Evolutionary conservation across 2,888 invertebrate species (phyloP).

Genomic region (Pseudeuparius sepicola): DNA sequence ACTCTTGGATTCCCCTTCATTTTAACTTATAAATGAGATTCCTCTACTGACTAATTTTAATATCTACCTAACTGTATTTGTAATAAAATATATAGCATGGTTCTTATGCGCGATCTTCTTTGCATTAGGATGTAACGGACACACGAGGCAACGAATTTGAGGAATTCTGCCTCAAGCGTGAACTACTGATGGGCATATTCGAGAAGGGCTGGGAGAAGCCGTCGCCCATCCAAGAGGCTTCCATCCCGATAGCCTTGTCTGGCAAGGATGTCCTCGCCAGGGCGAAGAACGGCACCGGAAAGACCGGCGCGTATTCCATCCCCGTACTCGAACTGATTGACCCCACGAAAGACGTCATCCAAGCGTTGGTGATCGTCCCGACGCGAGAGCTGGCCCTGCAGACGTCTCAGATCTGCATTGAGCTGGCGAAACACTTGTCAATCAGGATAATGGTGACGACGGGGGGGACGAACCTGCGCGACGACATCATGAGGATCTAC

Average conservation of each 20-base stretch:
- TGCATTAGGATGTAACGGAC: conserved; percentile 84
- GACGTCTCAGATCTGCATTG: conserved; percentile 99
- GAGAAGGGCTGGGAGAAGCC: conserved; percentile 99
- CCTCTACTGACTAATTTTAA: conserved; percentile 24
- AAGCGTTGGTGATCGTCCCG: conserved; percentile 97
- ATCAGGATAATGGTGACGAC: conserved; percentile 99
- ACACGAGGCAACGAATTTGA: conserved; percentile 99
- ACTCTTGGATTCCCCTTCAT: conserved; percentile 37
- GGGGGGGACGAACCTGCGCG: conserved; percentile 94
- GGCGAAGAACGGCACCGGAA: conserved; percentile 98
- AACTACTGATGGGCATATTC: conserved; percentile 98
- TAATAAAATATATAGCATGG: conserved; percentile 2
- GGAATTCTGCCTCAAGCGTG: conserved; percentile 95
- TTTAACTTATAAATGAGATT: conserved; percentile 35
- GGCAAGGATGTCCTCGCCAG: conserved; percentile 97
- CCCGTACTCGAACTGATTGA: conserved; percentile 95
- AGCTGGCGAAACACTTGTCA: conserved; percentile 87
- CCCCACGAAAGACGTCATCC: conserved; percentile 83
- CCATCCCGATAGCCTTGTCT: conserved; percentile 95
- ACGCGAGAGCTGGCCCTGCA: conserved; percentile 97
- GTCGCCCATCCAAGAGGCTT: conserved; percentile 98
- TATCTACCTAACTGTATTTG: neutral
- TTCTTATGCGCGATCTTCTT: conserved; percentile 6
- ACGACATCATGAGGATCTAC: conserved; percentile 99
- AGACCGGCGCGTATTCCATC: conserved; percentile 99